phyloP scores from a whole-genome alignment of 2,113 vertebrate species.

The Arvicanthis niloticus region DNA sequence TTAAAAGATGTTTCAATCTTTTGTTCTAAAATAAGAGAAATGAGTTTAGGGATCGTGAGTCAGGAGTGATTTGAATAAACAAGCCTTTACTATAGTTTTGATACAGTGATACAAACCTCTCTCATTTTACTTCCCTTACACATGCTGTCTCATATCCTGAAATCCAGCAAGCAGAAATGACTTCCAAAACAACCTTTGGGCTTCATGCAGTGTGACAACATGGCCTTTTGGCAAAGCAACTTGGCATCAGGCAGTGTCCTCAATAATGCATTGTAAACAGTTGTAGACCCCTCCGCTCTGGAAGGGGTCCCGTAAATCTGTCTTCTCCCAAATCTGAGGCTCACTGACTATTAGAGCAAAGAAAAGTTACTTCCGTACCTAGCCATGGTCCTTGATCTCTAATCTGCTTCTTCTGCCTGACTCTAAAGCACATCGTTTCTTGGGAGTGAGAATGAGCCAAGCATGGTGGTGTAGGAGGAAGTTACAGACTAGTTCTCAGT shows the following conservation, averaged over 20 bases:
- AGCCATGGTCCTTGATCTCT: not conserved
- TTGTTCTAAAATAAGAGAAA: conserved; percentile 63
- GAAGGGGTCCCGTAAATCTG: not conserved
- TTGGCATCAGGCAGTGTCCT: conserved; percentile 29
- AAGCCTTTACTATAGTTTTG: not conserved
- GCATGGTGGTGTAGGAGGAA: not conserved
- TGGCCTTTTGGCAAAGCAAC: conserved; percentile 64
- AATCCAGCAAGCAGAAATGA: conserved; percentile 24
- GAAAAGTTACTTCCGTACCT: not conserved
- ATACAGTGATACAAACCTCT: conserved; percentile 1
- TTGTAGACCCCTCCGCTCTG: not conserved
- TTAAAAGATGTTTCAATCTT: conserved; percentile 21
- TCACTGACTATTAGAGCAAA: not conserved
- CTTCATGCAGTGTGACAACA: not conserved
- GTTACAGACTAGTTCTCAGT: not conserved
- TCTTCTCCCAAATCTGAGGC: not conserved
- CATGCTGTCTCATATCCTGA: conserved; percentile 30
- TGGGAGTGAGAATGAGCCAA: not conserved
- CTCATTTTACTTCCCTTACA: not conserved
- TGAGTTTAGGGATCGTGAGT: not conserved
- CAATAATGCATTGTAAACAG: conserved; percentile 51
- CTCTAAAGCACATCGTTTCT: not conserved
- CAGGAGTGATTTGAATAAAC: not conserved
- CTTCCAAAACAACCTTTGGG: conserved; percentile 45
- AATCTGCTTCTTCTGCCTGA: not conserved